Conservation (phyloP, 2,797 vertebrate genomes). For the Rhabdophis nuchalis region DNA sequence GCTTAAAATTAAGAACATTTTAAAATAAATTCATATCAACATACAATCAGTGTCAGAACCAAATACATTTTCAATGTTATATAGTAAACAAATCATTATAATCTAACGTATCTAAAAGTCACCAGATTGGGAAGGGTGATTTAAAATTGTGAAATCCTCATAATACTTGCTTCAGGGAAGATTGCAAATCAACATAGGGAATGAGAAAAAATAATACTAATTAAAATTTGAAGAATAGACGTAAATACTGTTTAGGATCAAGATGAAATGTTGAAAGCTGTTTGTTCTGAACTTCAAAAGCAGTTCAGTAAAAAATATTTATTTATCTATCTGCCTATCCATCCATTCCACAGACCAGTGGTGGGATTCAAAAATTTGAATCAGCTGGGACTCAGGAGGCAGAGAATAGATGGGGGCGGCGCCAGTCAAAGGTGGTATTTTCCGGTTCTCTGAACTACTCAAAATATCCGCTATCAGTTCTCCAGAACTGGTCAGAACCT, state of each 20-base stretch:
- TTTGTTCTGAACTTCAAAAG: neutral
- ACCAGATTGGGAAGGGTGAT: neutral
- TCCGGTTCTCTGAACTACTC: too few relatives aligned
- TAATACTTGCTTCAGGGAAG: neutral
- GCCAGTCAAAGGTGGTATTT: too few relatives aligned
- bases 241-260: neutral
- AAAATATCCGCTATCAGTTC: too few relatives aligned
- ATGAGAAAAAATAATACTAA: neutral
- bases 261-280: neutral
- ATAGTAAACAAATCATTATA: neutral
- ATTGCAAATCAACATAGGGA: neutral
- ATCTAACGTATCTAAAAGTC: neutral
- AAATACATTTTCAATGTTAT: neutral
- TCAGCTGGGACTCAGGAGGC: too few relatives aligned
- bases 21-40: neutral
- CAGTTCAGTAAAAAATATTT: neutral
- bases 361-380: too few relatives aligned
- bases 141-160: neutral
- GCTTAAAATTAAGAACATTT: neutral
- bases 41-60: neutral
- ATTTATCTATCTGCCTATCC: neutral
- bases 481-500: too few relatives aligned
- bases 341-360: neutral
- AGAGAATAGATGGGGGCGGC: too few relatives aligned
- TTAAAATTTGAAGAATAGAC: neutral